Evolutionary conservation across 2,113 vertebrate species (phyloP).

Genomic region (Aldabrachelys gigantea): DNA sequence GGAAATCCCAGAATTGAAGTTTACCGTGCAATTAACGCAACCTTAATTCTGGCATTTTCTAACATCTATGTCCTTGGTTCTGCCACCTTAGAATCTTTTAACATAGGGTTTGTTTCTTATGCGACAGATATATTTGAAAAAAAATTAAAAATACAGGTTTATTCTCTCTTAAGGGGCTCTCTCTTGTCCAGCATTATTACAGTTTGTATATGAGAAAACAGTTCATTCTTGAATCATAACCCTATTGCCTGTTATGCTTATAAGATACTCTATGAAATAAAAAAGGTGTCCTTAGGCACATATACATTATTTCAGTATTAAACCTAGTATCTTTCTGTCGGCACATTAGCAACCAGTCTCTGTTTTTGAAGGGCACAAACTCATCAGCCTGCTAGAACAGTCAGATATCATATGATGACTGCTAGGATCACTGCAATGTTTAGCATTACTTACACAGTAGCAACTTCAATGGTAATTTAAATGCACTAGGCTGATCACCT

Average conservation of each 20-base stretch:
- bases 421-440: not conserved
- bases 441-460: fast-evolving
- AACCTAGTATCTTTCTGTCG: not conserved
- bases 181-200: not conserved
- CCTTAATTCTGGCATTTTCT: not conserved
- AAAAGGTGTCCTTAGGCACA: not conserved
- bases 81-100: not conserved
- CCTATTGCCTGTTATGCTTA: not conserved
- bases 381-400: not conserved
- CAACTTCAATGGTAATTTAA: not conserved
- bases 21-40: not conserved
- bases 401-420: not conserved
- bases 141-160: not conserved
- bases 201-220: not conserved
- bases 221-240: not conserved
- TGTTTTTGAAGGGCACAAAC: not conserved
- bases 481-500: not conserved
- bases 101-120: not conserved
- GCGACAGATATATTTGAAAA: not conserved
- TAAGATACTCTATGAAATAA: not conserved
- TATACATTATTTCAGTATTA: not conserved
- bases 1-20: not conserved
- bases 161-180: not conserved
- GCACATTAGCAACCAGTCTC: fast-evolving
- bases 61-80: not conserved